Evolutionary conservation across 2,888 invertebrate species (phyloP).

Genomic region (Diaperis boleti): DNA sequence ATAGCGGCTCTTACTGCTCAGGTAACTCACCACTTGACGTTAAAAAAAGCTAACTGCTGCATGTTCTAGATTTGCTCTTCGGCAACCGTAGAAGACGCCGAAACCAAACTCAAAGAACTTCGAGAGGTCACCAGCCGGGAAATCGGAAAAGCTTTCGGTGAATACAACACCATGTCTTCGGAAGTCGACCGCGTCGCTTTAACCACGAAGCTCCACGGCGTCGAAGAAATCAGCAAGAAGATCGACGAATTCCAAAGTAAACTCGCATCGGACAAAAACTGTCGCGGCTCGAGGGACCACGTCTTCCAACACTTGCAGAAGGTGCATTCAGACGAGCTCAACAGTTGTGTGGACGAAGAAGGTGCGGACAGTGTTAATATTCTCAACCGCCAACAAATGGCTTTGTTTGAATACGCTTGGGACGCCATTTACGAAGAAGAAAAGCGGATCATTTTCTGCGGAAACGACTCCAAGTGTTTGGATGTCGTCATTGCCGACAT

Average conservation of each 20-base stretch:
- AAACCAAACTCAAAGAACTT: background rate
- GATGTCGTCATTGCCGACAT: too few relatives aligned
- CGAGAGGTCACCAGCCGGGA: background rate
- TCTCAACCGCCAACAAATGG: background rate
- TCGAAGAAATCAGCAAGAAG: background rate
- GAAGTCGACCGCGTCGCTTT: background rate
- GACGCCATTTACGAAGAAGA: too few relatives aligned
- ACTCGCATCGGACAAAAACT: background rate
- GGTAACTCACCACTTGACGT: too few relatives aligned
- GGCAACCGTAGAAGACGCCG: slow-evolving; percentile 2
- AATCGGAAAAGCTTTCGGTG: background rate
- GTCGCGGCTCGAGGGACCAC: slow-evolving; percentile 1
- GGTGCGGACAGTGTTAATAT: background rate
- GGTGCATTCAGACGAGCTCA: background rate
- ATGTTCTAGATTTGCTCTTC: background rate
- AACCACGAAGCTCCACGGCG: background rate
- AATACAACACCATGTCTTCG: background rate
- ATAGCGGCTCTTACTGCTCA: too few relatives aligned
- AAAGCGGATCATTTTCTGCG: too few relatives aligned
- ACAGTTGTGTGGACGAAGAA: background rate
- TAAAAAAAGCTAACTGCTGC: background rate
- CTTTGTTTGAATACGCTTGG: background rate
- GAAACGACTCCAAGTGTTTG: too few relatives aligned
- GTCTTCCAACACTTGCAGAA: background rate
- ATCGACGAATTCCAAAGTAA: background rate